These are phyloP conservation scores for Hipposideros larvatus DNA, from an alignment of 2,797 vertebrate genomes.

Conservation along the genomic window DNA sequence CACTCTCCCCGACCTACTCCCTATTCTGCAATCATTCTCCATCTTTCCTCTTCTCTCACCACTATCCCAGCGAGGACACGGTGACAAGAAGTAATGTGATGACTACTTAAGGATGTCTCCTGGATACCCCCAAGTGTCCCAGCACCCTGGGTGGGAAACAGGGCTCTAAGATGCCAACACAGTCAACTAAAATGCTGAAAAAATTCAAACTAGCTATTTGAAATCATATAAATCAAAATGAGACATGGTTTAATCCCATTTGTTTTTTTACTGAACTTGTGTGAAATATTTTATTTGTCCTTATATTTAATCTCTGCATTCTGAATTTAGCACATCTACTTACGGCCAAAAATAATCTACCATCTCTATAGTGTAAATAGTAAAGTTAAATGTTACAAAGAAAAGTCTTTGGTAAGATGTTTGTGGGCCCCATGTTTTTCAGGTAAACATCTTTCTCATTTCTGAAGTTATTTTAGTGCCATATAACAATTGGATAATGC, in stretches of 20 bases:
- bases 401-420: neutral
- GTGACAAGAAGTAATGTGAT: neutral
- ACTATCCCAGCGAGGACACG: neutral
- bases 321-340: slow-evolving; percentile 21
- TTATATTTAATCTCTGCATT: slow-evolving; percentile 34
- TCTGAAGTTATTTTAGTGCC: neutral
- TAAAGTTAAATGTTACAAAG: slow-evolving; percentile 5
- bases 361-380: slow-evolving; percentile 36
- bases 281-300: neutral
- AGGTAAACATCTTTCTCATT: neutral
- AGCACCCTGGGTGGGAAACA: neutral
- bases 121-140: neutral
- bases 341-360: neutral
- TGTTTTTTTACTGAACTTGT: slow-evolving; percentile 11
- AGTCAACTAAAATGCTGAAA: slow-evolving; percentile 23
- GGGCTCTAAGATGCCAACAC: neutral
- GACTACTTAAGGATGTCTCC: neutral
- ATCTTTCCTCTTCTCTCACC: neutral
- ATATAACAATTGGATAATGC: neutral
- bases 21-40: neutral
- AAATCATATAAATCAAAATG: slow-evolving; percentile 39
- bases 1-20: neutral
- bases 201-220: slow-evolving; percentile 32
- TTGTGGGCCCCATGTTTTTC: neutral
- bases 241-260: neutral